phyloP scores from a whole-genome alignment of 2,113 vertebrate genomes.

The Phodopus roborovskii region DNA sequence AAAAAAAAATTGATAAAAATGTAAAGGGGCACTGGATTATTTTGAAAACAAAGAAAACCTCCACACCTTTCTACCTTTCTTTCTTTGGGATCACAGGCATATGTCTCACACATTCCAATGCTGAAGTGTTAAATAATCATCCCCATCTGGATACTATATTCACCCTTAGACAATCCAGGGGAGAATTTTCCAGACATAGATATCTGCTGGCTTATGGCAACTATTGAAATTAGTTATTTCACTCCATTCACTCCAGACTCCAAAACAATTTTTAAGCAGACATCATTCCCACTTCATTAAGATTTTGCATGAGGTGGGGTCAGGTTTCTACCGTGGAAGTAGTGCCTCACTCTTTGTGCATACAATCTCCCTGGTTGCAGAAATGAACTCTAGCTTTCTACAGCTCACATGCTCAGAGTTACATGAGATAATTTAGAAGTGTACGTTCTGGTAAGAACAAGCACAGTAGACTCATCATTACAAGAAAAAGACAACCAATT shows the following conservation, averaged over 20 bases:
- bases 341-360: background rate
- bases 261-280: background rate
- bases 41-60: conserved; percentile 30
- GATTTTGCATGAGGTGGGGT: background rate
- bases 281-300: background rate
- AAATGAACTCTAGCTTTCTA: background rate
- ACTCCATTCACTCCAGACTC: background rate
- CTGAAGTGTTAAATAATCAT: conserved; percentile 34
- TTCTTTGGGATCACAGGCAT: background rate
- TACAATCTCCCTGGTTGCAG: background rate
- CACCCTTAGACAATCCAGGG: background rate
- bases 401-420: conserved; percentile 20
- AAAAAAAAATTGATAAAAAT: background rate
- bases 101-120: conserved; percentile 37
- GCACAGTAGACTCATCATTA: background rate
- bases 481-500: background rate
- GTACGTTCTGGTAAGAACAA: background rate
- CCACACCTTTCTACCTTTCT: background rate
- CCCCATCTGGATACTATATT: background rate
- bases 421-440: background rate
- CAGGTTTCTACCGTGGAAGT: background rate
- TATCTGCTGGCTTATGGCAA: background rate
- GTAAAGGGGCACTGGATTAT: background rate
- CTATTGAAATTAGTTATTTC: background rate
- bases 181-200: background rate